Base-by-base conservation (phyloP, 2,797 vertebrate species). In the Xerus rutilus region DNA sequence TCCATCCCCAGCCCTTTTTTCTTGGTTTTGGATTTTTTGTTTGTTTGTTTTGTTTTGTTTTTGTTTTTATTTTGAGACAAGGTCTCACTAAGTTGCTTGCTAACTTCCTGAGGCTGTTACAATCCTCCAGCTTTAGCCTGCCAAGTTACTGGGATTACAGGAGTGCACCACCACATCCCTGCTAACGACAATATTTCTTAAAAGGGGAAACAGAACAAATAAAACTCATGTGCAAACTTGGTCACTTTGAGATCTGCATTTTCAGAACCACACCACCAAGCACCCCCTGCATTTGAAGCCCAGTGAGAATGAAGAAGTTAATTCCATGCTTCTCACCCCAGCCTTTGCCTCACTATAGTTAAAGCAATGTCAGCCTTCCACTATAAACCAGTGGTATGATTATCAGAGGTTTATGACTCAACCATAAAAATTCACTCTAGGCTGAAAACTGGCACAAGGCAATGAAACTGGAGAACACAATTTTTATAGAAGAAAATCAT, bases 401-500 rank as follows among this genome's bases (percentile, higher is more conserved):
- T 97, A 98, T 97, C 91, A 97, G 97, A 94, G 88, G 91, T 97
- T 98, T 98, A 93, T 95, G 4, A 97, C 91, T 93, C 92, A 97
- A 96, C 49, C 32, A 77, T 97, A 97, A 98, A 97, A 97, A 98
- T 95, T 98, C 92, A 93, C 93, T 98, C 91, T 94, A 81, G 45
- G 64, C 89, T 96, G 93, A 93, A 98, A 97, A 97, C 69, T 91
- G 79, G 93, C 92, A 97, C 57, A 93, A 85, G 95, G 72, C 97
- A 92, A 93, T 97, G 95, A 95, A 97, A 98, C 96, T 72, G 45
- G 94, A 97, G 95, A 98, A 85, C 28, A 95, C 32, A 17, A 65
- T 76, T 97, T 97, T 96, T 96, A 83, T 89, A 96, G 76, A 97
- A 95, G 86, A 98, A 98, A 89, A 83, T 97, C 82, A 98, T 93